A percentile compares a stretch with the other conserved stretches of the same genome.
Evolutionary conservation across 2,113 vertebrate genomes (phyloP).

Genomic region (Melanocharis versteri): DNA sequence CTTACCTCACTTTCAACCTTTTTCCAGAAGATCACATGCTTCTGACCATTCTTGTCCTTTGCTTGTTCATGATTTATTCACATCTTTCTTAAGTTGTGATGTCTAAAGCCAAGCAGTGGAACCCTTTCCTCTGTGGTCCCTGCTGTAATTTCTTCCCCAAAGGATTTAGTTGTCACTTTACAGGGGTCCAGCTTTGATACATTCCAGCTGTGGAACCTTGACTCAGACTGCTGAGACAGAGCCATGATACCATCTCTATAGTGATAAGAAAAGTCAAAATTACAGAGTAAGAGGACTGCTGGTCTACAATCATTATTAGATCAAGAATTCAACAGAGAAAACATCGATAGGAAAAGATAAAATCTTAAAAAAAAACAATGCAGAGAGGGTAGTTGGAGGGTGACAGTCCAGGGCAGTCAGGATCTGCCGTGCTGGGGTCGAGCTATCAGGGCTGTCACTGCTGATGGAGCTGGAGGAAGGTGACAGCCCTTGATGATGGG

Average conservation of each 20-base stretch:
- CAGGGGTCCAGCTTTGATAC: not conserved
- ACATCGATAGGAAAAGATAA: not conserved
- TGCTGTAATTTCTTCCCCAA: not conserved
- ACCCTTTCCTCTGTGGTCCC: not conserved
- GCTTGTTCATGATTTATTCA: not conserved
- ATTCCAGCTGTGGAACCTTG: not conserved
- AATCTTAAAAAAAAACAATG: not conserved
- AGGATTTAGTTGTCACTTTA: not conserved
- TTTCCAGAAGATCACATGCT: not conserved
- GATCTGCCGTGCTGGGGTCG: not conserved
- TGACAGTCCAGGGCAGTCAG: not conserved
- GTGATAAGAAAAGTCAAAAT: not conserved
- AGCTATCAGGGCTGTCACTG: not conserved
- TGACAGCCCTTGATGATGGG: not conserved
- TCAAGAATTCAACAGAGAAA: not conserved
- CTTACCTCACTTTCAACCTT: not conserved
- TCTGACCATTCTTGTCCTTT: not conserved
- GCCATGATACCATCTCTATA: not conserved
- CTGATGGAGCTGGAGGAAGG: not conserved
- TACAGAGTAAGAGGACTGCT: not conserved
- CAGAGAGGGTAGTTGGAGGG: not conserved
- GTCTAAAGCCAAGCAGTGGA: not conserved
- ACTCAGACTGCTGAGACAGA: not conserved
- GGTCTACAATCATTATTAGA: not conserved
- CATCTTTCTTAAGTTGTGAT: not conserved